Conservation (phyloP, 1,140 invertebrate species). For the Diplogasteroides magnus region DNA sequence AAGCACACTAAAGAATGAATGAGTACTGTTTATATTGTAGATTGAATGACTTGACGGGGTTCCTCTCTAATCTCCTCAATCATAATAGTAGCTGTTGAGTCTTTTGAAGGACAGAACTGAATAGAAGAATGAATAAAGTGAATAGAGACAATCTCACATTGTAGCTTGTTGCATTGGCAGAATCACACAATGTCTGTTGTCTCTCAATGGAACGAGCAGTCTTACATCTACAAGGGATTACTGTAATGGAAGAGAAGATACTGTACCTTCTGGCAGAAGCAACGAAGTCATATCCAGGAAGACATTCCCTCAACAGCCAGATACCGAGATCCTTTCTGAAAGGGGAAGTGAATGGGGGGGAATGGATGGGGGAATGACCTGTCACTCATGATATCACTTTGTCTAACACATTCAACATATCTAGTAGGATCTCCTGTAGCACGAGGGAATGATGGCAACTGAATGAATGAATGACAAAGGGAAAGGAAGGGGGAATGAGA, state of each 20-base stretch:
- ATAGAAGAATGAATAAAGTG: too few species aligned
- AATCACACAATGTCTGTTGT: slow-evolving; percentile 49
- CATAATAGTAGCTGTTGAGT: not conserved
- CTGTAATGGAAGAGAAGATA: too few species aligned
- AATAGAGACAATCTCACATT: too few species aligned
- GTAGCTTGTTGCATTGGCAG: slow-evolving; percentile 39
- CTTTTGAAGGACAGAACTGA: slow-evolving; percentile 29
- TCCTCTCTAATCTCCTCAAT: slow-evolving; percentile 39
- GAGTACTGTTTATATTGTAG: not conserved
- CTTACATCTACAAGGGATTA: slow-evolving; percentile 47
- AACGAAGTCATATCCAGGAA: slow-evolving; percentile 48
- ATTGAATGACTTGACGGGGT: slow-evolving; percentile 20
- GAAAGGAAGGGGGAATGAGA: not conserved
- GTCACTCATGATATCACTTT: slow-evolving; percentile 30
- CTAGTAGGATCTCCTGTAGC: slow-evolving; percentile 35
- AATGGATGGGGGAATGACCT: slow-evolving; percentile 17
- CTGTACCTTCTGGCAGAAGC: slow-evolving; percentile 24
- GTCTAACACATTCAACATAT: slow-evolving; percentile 45
- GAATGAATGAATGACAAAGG: not conserved
- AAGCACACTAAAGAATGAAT: slow-evolving; percentile 25
- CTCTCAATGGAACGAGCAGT: slow-evolving; percentile 40
- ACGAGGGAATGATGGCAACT: not conserved
- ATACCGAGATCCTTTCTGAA: slow-evolving; percentile 49
- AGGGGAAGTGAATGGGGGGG: slow-evolving; percentile 7
- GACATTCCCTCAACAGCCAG: slow-evolving; percentile 49